Percentiles rank a stretch among this genome's conserved stretches.
These are phyloP conservation scores for Strigamia crassipes DNA, from an alignment of 2,888 invertebrate species.

Conservation along the genomic window DNA sequence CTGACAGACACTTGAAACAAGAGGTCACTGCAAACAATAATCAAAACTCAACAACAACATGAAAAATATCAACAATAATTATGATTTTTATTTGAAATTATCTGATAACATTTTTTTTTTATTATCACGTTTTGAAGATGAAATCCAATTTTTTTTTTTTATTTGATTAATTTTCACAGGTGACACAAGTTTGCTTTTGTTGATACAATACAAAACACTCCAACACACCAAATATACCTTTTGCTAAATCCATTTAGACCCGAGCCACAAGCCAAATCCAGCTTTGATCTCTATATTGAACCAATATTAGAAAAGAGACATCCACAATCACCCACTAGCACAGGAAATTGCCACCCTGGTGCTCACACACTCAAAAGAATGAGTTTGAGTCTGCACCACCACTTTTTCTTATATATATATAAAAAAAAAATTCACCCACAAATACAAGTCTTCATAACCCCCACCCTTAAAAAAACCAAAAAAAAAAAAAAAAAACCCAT, in stretches of 20 bases:
- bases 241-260: constrained; percentile 23
- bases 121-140: not conserved
- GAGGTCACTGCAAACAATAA: constrained; percentile 4
- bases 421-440: not conserved
- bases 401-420: not conserved
- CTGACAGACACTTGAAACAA: constrained; percentile 20
- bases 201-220: constrained; percentile 22
- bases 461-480: not conserved
- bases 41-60: not conserved
- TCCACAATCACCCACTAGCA: constrained; percentile 26
- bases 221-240: constrained; percentile 18
- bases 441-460: not conserved
- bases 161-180: not conserved
- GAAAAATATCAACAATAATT: not conserved
- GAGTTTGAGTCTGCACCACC: constrained; percentile 13
- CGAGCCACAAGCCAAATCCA: constrained; percentile 22
- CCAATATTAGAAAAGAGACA: constrained; percentile 30
- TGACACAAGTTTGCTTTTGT: constrained; percentile 23
- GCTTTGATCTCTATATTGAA: constrained; percentile 25
- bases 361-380: constrained; percentile 22
- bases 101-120: not conserved
- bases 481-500: not conserved
- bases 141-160: not conserved
- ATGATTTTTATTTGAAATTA: not conserved
- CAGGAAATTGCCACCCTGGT: constrained; percentile 23